Conservation (phyloP, 2,113 vertebrate genomes). For the Oncorhynchus masou region DNA sequence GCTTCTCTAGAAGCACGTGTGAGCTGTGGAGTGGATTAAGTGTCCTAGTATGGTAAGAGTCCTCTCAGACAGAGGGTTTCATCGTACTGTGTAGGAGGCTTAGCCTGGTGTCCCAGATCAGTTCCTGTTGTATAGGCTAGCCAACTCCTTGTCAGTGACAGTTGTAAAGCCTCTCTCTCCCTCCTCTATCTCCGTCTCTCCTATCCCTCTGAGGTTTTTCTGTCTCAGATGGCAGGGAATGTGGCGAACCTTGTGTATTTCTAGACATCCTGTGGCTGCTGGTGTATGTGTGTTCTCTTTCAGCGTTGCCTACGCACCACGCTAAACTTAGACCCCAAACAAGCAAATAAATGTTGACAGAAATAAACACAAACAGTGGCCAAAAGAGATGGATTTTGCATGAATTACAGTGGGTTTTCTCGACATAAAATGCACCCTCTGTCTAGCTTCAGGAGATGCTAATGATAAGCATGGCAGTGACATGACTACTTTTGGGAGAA, state of each 20-base stretch:
- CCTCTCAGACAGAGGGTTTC: background rate
- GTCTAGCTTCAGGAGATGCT: constrained; percentile 20
- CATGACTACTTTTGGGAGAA: constrained; percentile 1
- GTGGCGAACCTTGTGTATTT: constrained; percentile 58
- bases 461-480: constrained; percentile 19
- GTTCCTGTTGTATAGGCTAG: background rate
- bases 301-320: constrained; percentile 21
- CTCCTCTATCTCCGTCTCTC: background rate
- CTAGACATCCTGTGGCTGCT: constrained; percentile 52
- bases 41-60: background rate
- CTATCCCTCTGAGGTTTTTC: background rate
- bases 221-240: constrained; percentile 27
- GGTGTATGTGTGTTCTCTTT: constrained; percentile 40
- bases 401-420: constrained; percentile 27
- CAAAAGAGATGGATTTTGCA: constrained; percentile 33
- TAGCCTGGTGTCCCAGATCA: too few relatives aligned
- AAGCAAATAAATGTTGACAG: constrained; percentile 66
- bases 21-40: background rate
- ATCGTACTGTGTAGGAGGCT: background rate
- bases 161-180: constrained; percentile 7
- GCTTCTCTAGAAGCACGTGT: background rate
- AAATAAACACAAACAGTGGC: constrained; percentile 50
- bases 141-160: background rate
- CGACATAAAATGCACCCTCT: constrained; percentile 40
- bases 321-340: constrained; percentile 54